Conservation (phyloP, 2,888 invertebrate species). For the Trachelus iudaicus region DNA sequence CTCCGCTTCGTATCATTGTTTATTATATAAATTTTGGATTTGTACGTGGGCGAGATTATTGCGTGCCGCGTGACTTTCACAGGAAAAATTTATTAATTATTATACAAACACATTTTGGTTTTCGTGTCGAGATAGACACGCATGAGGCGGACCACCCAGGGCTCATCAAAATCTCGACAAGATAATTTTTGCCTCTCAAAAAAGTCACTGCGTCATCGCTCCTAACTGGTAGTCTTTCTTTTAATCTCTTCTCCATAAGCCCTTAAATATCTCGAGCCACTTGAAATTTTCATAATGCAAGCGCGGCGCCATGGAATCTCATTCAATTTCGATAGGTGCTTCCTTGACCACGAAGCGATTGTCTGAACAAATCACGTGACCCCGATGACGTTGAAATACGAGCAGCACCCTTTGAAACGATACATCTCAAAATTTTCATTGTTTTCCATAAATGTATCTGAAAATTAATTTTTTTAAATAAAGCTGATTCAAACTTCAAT, state of each 20-base stretch:
- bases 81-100: constrained; percentile 10
- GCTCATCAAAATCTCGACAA: constrained; percentile 52
- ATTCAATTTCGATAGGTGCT: constrained; percentile 26
- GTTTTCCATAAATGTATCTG: neutral
- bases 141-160: constrained; percentile 55
- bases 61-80: neutral
- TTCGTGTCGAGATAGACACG: constrained; percentile 4
- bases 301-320: constrained; percentile 30
- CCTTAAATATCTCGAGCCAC: constrained; percentile 51
- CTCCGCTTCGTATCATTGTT: neutral
- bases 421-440: neutral
- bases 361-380: neutral
- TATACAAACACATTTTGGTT: constrained; percentile 11
- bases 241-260: constrained; percentile 55
- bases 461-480: neutral
- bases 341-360: neutral
- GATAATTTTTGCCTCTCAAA: constrained; percentile 60
- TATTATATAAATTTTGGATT: neutral
- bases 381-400: neutral
- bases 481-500: neutral
- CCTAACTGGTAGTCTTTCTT: constrained; percentile 65
- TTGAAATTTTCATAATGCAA: constrained; percentile 50
- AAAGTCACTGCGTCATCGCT: constrained; percentile 63
- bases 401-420: neutral
- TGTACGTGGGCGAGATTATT: neutral